A percentile compares a stretch with the other conserved stretches of the same genome.
Evolutionary conservation across 2,113 vertebrate species (phyloP).

Genomic region (Nibea coibor): DNA sequence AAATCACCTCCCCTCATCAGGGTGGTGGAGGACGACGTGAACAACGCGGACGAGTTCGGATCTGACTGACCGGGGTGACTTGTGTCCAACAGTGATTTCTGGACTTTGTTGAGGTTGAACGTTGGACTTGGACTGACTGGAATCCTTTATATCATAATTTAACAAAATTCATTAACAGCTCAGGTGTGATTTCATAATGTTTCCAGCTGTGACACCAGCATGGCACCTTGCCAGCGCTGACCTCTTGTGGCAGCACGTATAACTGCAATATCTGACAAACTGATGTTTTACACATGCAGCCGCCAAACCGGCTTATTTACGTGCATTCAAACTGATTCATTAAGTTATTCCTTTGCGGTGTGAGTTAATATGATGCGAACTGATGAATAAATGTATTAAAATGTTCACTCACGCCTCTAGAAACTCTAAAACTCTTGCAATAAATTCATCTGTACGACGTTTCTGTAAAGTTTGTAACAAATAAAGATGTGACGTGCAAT

Average conservation of each 20-base stretch:
- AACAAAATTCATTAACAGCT: slow-evolving; percentile 60
- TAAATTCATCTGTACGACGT: slow-evolving; percentile 23
- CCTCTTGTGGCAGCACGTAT: slow-evolving; percentile 72
- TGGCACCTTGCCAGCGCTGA: slow-evolving; percentile 49
- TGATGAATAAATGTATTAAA: slow-evolving; percentile 29
- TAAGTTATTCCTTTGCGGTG: slow-evolving; percentile 57
- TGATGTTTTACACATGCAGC: slow-evolving; percentile 7
- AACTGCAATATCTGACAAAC: slow-evolving; percentile 47
- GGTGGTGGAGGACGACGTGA: slow-evolving; percentile 58
- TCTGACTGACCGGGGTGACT: slow-evolving; percentile 65
- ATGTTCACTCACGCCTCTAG: not conserved
- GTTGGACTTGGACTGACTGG: slow-evolving; percentile 34
- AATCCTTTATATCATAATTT: slow-evolving; percentile 8
- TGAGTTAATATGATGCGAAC: slow-evolving; percentile 33
- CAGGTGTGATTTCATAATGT: slow-evolving; percentile 54
- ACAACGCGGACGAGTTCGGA: slow-evolving; percentile 61
- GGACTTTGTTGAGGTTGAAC: slow-evolving; percentile 12
- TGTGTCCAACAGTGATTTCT: slow-evolving; percentile 1
- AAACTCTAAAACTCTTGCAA: slow-evolving; percentile 8
- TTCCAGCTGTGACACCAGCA: slow-evolving; percentile 8
- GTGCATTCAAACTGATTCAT: slow-evolving; percentile 7
- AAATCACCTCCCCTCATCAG: slow-evolving; percentile 70
- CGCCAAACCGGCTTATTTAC: slow-evolving; percentile 10
- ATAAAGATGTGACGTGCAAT: not conserved
- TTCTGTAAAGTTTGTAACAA: slow-evolving; percentile 9